These are phyloP conservation scores for Pogonus chalceus DNA, from an alignment of 1,140 invertebrate species.

Conservation along the genomic window DNA sequence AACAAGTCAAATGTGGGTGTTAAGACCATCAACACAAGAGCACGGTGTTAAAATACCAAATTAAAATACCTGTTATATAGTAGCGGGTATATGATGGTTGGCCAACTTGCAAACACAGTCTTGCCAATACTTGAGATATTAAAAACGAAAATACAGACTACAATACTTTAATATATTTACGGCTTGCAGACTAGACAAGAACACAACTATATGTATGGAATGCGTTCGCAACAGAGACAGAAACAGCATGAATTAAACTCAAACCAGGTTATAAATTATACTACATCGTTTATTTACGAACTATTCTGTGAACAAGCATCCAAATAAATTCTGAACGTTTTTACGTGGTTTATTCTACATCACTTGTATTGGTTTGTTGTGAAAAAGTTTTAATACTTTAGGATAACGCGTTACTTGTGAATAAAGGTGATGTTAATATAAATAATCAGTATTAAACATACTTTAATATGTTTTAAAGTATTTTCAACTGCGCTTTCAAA, in stretches of 20 bases:
- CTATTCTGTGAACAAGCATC: slow-evolving; percentile 6
- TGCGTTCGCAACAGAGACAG: slow-evolving; percentile 5
- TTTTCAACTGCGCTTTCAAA: neutral
- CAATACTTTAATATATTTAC: slow-evolving; percentile 17
- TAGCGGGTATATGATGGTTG: neutral
- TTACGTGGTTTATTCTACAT: too few relatives aligned
- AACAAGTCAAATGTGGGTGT: neutral
- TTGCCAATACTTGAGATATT: slow-evolving; percentile 4
- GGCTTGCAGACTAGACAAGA: slow-evolving; percentile 9
- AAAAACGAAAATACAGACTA: slow-evolving; percentile 9
- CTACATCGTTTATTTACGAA: slow-evolving; percentile 14
- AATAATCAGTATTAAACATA: slow-evolving; percentile 32
- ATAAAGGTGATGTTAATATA: slow-evolving; percentile 44
- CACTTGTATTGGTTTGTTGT: slow-evolving; percentile 34
- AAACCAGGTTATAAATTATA: slow-evolving; percentile 18
- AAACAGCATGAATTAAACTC: slow-evolving; percentile 13
- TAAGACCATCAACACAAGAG: neutral
- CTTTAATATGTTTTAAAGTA: slow-evolving; percentile 7
- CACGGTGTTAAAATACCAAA: neutral
- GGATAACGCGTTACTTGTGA: slow-evolving; percentile 42
- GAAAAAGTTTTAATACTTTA: slow-evolving; percentile 38
- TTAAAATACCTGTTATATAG: neutral
- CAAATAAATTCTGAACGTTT: neutral
- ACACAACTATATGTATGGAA: neutral
- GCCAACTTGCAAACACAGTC: neutral